Base-by-base conservation (phyloP, 2,888 invertebrate genomes). In the Ctena decussata region DNA sequence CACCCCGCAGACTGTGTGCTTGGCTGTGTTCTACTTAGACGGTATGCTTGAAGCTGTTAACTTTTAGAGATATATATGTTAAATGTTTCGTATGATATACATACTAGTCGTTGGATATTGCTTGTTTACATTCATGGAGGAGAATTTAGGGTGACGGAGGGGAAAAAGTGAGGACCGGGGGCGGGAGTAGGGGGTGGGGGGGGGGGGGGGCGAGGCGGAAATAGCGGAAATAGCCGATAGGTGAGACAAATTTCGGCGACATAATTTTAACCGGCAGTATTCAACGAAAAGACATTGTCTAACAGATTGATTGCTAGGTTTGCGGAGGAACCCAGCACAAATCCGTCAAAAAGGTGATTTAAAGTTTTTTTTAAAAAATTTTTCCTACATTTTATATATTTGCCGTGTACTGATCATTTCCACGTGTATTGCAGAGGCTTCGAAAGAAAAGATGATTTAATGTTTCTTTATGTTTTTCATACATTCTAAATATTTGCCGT, bases 121-220 rank as follows among this genome's bases (percentile, higher is more conserved):
- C 65, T 65, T 11, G 65, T 65, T 65, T 24, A 65, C 65, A 65
- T 65, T 27, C 65, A 65, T 65, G 65, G 65, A 5, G 21, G 15
- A 65, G 65, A 65, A 65, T 65, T 65, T 65, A 65, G 65, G 65
- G 65, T n/a, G n/a, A n/a, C n/a, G n/a, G n/a, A n/a, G n/a, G n/a
- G n/a, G n/a, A n/a, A n/a, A n/a, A n/a, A n/a, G n/a, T n/a, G n/a
- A n/a, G n/a, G n/a, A n/a, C n/a, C n/a, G n/a, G n/a, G n/a, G n/a
- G n/a, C n/a, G n/a, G n/a, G n/a, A n/a, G n/a, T 6, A 41, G 41
- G 6, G 41, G 6, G 41, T 41, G 41, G 60, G 60, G 60, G 60
- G 6, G 30, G 60, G 30, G 30, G 11, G 6, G 11, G 21, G 60
- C 11, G 65, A n/a, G 65, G 32, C 65, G 65, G 65, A 57, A 57